These are phyloP conservation scores for Setipinna tenuifilis DNA, from an alignment of 2,797 vertebrate species.

Conservation along the genomic window DNA sequence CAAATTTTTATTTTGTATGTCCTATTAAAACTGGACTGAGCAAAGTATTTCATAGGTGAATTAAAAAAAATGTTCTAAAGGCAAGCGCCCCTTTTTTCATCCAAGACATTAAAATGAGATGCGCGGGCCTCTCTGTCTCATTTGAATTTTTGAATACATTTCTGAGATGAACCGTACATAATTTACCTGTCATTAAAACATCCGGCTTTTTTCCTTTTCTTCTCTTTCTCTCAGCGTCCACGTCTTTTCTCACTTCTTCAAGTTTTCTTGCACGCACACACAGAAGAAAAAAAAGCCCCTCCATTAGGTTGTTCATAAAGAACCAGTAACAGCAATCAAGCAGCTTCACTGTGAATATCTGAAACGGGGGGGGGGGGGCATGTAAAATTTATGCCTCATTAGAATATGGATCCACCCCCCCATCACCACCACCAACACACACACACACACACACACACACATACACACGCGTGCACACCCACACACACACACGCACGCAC, in stretches of 20 bases:
- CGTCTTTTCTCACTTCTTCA: constrained; percentile 46
- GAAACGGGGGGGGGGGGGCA: constrained; percentile 93
- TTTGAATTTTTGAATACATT: constrained; percentile 34
- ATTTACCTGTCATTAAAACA: constrained; percentile 68
- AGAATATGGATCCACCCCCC: constrained; percentile 96
- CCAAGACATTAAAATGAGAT: constrained; percentile 43
- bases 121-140: constrained; percentile 17
- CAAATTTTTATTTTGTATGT: neutral
- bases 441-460: no score
- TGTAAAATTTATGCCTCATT: constrained; percentile 99
- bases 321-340: constrained; percentile 92
- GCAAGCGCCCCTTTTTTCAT: neutral
- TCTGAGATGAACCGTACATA: constrained; percentile 19
- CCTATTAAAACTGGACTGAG: no score
- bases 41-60: neutral
- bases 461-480: no score
- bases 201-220: constrained; percentile 57
- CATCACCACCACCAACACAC: no score
- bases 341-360: constrained; percentile 98
- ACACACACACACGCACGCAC: no score
- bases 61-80: neutral
- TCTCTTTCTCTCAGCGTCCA: neutral
- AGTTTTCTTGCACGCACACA: constrained; percentile 64
- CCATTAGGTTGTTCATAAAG: constrained; percentile 94
- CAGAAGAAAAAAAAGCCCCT: constrained; percentile 65